Percentiles rank a stretch among this genome's conserved stretches.
phyloP scores from a whole-genome alignment of 1,140 invertebrate genomes.

The Tigriopus japonicus region DNA sequence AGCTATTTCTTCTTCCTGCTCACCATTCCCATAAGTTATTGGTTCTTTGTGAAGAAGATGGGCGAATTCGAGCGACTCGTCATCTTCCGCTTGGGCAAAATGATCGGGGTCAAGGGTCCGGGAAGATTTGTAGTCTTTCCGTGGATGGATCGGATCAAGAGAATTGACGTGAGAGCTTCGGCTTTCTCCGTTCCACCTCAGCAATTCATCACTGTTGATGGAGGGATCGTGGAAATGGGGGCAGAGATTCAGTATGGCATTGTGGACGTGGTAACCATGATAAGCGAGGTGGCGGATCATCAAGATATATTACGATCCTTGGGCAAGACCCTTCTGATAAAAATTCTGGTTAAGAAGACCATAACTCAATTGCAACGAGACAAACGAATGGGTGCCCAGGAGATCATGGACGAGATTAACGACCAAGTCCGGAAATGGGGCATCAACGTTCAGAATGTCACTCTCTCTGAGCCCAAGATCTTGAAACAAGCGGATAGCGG shows the following conservation, averaged over 20 bases:
- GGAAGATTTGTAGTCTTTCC: constrained; percentile 12
- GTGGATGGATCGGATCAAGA: constrained; percentile 13
- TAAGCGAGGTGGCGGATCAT: constrained; percentile 13
- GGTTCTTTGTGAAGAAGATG: constrained; percentile 12
- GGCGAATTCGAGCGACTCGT: constrained; percentile 11
- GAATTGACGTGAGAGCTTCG: constrained; percentile 11
- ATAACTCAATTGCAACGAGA: neutral
- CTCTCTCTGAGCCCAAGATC: constrained; percentile 8
- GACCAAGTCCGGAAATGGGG: constrained; percentile 14
- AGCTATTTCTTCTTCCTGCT: neutral
- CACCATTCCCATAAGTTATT: neutral
- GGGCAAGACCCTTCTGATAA: neutral
- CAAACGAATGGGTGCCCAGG: neutral
- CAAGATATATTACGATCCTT: constrained; percentile 8
- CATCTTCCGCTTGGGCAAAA: constrained; percentile 12
- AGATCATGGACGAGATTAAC: constrained; percentile 7
- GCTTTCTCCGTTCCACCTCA: constrained; percentile 12
- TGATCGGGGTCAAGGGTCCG: constrained; percentile 13
- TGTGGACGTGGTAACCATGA: constrained; percentile 13
- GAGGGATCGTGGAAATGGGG: constrained; percentile 10
- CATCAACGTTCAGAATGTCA: constrained; percentile 1
- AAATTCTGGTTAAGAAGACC: constrained; percentile 10
- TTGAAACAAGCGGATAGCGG: neutral
- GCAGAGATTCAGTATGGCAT: constrained; percentile 12
- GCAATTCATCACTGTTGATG: constrained; percentile 10